Conservation (phyloP, 2,113 vertebrate genomes). For the Aldabrachelys gigantea region DNA sequence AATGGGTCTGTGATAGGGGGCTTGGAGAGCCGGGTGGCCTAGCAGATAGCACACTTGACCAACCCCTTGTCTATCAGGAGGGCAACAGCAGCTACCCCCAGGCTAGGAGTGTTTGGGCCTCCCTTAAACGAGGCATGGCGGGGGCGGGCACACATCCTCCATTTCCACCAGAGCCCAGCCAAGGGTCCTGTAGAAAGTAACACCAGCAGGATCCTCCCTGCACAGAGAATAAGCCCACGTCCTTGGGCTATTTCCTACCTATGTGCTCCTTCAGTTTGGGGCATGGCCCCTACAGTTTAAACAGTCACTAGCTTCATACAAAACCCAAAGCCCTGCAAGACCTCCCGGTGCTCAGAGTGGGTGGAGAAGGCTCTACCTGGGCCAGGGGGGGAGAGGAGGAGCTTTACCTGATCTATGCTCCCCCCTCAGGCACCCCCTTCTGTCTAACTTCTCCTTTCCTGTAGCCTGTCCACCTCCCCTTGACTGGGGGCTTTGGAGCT, state of each 20-base stretch:
- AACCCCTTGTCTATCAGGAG: neutral
- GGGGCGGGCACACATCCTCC: too few relatives aligned
- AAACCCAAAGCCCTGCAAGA: neutral
- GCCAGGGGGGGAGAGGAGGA: too few relatives aligned
- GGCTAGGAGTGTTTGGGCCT: neutral
- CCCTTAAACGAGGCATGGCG: neutral
- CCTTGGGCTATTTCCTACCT: neutral
- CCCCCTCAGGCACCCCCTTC: neutral
- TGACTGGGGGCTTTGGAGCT: neutral
- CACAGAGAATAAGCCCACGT: neutral
- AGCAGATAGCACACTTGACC: neutral
- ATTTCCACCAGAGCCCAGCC: neutral
- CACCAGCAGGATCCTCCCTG: neutral
- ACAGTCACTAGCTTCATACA: neutral
- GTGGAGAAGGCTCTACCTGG: neutral
- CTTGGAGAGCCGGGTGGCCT: neutral
- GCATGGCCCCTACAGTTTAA: neutral
- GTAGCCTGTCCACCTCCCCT: neutral
- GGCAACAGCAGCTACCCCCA: neutral
- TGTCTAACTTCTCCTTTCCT: neutral
- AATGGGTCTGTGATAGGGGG: neutral
- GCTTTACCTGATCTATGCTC: neutral
- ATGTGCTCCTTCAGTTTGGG: neutral
- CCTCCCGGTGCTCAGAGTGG: neutral
- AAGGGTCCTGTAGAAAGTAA: neutral